Conservation (phyloP, 2,888 invertebrate genomes). For the Macrophya alboannulata region DNA sequence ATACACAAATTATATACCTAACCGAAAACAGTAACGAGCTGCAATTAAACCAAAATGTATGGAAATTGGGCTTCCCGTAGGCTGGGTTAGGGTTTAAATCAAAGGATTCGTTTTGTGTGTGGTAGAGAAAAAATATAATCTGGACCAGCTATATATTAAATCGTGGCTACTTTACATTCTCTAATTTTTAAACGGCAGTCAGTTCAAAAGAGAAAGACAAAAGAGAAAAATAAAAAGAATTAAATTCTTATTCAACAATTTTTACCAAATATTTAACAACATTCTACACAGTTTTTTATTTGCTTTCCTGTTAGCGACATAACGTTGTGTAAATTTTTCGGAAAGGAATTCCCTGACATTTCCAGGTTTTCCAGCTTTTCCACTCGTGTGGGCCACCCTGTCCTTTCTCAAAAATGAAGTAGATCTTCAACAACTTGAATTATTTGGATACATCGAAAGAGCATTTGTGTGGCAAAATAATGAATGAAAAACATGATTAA, state of each 20-base stretch:
- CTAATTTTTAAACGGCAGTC: neutral
- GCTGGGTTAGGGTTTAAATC: neutral
- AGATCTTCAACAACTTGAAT: too few species aligned
- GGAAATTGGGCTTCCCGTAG: neutral
- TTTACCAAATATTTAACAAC: neutral
- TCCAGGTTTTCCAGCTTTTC: too few species aligned
- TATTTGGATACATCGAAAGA: neutral
- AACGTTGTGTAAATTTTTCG: too few species aligned
- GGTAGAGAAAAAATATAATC: neutral
- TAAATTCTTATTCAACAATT: neutral
- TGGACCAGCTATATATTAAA: neutral
- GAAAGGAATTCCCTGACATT: too few species aligned
- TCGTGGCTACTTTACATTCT: neutral
- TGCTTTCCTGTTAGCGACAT: too few species aligned
- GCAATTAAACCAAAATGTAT: slow-evolving; percentile 12
- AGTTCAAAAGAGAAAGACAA: neutral
- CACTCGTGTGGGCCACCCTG: too few species aligned
- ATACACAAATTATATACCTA: slow-evolving; percentile 22
- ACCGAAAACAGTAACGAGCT: slow-evolving; percentile 9
- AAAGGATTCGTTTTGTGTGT: neutral
- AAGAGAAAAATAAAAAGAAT: neutral
- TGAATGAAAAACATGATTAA: neutral
- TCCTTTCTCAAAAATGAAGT: too few species aligned
- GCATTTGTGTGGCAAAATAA: neutral
- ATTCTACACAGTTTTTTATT: neutral